Conservation (phyloP, 2,797 vertebrate species). For the Sciurus vulgaris region DNA sequence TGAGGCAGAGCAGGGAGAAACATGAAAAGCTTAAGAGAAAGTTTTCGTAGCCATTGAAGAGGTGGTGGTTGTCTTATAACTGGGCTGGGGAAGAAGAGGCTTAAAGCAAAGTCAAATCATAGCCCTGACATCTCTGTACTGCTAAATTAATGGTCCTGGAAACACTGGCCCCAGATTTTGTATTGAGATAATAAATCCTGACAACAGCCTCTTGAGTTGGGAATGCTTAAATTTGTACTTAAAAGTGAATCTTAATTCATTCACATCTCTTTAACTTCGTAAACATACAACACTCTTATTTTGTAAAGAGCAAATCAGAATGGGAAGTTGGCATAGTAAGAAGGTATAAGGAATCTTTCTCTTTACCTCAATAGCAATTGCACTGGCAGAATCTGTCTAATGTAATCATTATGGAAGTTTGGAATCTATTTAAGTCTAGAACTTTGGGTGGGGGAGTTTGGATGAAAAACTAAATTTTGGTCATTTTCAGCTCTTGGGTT, state of each 20-base stretch:
- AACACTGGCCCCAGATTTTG: background rate
- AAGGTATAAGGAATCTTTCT: background rate
- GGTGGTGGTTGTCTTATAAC: background rate
- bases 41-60: background rate
- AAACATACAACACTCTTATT: background rate
- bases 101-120: background rate
- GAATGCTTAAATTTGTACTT: background rate
- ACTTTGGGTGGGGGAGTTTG: background rate
- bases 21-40: background rate
- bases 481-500: background rate
- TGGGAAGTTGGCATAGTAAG: background rate
- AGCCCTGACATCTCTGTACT: background rate
- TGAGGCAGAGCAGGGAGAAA: background rate
- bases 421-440: background rate
- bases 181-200: background rate
- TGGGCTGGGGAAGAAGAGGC: background rate
- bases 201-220: background rate
- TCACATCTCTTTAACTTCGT: background rate
- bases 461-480: background rate
- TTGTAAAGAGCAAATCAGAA: constrained; percentile 9
- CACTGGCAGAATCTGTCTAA: background rate
- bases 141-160: background rate
- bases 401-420: background rate
- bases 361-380: background rate
- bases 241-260: background rate